phyloP scores from a whole-genome alignment of 1,140 invertebrate species.

The silkworm (Bombyx mori) region ASM3026992v2 NC_085119.1:11944001-11944500 shows the following conservation, averaged over 20 bases:
- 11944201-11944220: no score
- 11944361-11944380: not conserved
- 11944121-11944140: no score
- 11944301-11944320: not conserved
- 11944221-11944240: no score
- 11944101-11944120: slow-evolving; percentile 15
- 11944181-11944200: no score
- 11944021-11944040: no score
- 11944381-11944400: not conserved
- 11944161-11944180: no score
- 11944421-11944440: slow-evolving; percentile 80
- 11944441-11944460: slow-evolving; percentile 87
- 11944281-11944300: not conserved
- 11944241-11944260: not conserved
- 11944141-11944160: no score
- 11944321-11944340: not conserved
- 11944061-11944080: no score
- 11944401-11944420: not conserved
- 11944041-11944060: no score
- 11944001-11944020: no score
- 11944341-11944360: not conserved
- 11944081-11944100: no score
- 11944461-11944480: slow-evolving; percentile 95
- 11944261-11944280: not conserved
- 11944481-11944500: slow-evolving; percentile 92